Evolutionary conservation across 2,888 invertebrate genomes (phyloP).

Genomic region (Nephrotoma guestfalica): DNA sequence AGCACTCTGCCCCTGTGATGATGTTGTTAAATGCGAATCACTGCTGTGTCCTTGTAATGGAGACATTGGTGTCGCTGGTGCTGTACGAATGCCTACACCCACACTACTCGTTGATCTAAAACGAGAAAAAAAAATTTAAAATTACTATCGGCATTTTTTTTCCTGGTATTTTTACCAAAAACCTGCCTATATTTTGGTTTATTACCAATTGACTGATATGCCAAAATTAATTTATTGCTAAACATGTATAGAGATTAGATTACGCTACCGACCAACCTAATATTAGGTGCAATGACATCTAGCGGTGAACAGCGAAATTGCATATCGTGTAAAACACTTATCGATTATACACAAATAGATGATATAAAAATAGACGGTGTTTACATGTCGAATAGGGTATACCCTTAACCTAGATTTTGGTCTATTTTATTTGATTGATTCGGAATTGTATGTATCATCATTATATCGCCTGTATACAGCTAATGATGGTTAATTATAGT

Average conservation of each 20-base stretch:
- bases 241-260: background rate
- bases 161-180: background rate
- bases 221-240: background rate
- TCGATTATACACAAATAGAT: background rate
- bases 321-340: background rate
- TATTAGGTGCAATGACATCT: background rate
- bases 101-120: constrained; percentile 27
- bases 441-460: background rate
- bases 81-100: constrained; percentile 22
- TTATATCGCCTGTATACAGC: background rate
- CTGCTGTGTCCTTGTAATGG: constrained; percentile 24
- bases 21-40: constrained; percentile 15
- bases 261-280: background rate
- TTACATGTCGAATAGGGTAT: background rate
- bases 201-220: background rate
- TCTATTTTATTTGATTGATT: background rate
- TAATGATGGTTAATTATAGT: background rate
- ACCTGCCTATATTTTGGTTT: background rate
- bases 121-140: constrained; percentile 5
- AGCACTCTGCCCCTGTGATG: constrained; percentile 17
- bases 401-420: background rate
- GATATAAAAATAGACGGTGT: background rate
- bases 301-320: background rate
- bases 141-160: background rate
- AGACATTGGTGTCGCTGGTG: constrained; percentile 27